These are phyloP conservation scores for Cephus cinctus DNA, from an alignment of 1,140 invertebrate genomes.

Conservation along the genomic window DNA sequence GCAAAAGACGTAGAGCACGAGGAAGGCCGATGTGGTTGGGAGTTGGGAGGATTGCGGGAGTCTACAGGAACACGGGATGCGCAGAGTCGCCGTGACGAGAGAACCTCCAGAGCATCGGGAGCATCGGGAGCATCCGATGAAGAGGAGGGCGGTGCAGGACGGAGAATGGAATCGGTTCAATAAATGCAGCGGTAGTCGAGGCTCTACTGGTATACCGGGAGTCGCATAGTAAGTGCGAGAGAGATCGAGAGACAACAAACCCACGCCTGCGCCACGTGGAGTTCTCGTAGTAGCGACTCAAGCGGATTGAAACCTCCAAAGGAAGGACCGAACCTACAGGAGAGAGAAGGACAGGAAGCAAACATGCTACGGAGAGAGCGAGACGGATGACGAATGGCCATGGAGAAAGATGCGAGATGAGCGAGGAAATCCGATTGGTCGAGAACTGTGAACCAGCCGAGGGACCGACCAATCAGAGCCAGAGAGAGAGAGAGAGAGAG, in stretches of 20 bases:
- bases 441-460: neutral
- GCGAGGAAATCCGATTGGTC: too few relatives aligned
- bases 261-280: constrained; percentile 44
- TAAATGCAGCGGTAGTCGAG: constrained; percentile 33
- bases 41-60: too few relatives aligned
- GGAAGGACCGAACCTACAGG: neutral
- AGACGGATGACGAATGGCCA: constrained; percentile 1
- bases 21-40: too few relatives aligned
- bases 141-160: constrained; percentile 1
- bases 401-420: neutral
- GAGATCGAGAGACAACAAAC: constrained; percentile 37
- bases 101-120: too few relatives aligned
- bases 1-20: constrained; percentile 6
- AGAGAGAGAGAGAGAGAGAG: too few relatives aligned
- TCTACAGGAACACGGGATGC: too few relatives aligned
- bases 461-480: neutral
- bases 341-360: constrained; percentile 3
- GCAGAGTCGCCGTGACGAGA: too few relatives aligned
- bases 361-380: constrained; percentile 3
- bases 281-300: constrained; percentile 8
- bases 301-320: neutral
- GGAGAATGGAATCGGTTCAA: constrained; percentile 33
- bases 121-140: too few relatives aligned
- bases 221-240: constrained; percentile 8
- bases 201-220: constrained; percentile 1